Percentiles rank a stretch among this genome's conserved stretches.
Evolutionary conservation across 2,888 invertebrate species (phyloP).

Genomic region (Mamestra brassicae): DNA sequence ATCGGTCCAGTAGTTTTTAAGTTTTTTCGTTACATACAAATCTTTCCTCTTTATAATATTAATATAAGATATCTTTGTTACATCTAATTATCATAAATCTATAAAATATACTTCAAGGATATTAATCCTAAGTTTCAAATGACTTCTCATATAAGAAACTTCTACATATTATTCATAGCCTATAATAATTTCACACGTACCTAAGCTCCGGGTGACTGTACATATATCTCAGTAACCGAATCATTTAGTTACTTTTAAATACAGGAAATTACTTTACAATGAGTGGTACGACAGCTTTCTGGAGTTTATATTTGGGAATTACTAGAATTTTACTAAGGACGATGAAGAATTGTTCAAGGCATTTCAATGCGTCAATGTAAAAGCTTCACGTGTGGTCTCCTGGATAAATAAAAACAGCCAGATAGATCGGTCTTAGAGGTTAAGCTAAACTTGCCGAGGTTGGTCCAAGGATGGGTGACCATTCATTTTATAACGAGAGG

Average conservation of each 20-base stretch:
- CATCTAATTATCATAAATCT: background rate
- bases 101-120: background rate
- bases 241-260: conserved; percentile 61
- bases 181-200: conserved; percentile 49
- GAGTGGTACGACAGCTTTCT: conserved; percentile 48
- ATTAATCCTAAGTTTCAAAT: background rate
- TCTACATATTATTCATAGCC: conserved; percentile 45
- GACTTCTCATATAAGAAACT: background rate
- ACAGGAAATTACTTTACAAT: conserved; percentile 64
- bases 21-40: no score
- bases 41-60: no score
- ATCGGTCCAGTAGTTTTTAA: no score
- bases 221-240: conserved; percentile 42
- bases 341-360: conserved; percentile 15
- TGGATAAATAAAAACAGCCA: background rate
- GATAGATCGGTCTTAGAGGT: background rate
- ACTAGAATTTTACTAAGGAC: conserved; percentile 29
- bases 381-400: background rate
- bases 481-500: background rate
- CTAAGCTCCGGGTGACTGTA: conserved; percentile 54
- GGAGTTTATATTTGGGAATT: conserved; percentile 44
- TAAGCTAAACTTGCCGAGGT: background rate
- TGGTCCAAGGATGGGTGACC: no score
- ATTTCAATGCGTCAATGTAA: conserved; percentile 10
- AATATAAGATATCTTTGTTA: no score